These are phyloP conservation scores for Anthopleura xanthogrammica DNA, from an alignment of 92 coral and sea anemone genomes.

Conservation along the genomic window DNA sequence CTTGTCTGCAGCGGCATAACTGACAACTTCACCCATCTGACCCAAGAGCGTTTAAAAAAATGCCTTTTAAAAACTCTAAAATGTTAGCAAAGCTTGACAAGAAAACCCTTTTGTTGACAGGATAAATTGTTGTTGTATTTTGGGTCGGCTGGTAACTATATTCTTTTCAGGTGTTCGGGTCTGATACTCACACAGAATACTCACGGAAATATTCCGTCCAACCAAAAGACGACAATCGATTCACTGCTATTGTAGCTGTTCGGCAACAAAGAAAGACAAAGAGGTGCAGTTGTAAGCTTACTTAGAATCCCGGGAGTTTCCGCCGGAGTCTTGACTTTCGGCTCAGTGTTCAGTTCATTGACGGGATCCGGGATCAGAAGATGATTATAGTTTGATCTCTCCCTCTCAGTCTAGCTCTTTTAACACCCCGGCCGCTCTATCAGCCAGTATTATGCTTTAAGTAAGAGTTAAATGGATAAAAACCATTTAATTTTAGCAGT, in stretches of 20 bases:
- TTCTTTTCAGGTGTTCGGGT: neutral
- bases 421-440: conserved; percentile 21
- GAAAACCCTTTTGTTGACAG: neutral
- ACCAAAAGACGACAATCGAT: conserved; percentile 26
- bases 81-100: too few relatives aligned
- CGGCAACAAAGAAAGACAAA: conserved; percentile 22
- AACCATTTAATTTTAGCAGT: conserved; percentile 7
- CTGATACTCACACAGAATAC: conserved; percentile 35
- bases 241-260: conserved; percentile 7
- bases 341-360: neutral
- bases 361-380: neutral
- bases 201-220: conserved; percentile 38
- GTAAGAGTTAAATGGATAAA: conserved; percentile 14
- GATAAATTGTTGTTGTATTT: neutral
- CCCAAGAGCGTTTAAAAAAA: neutral
- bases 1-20: neutral
- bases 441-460: conserved; percentile 16
- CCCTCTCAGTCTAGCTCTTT: neutral
- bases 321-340: neutral
- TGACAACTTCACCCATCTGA: neutral
- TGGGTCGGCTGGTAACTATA: neutral
- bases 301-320: neutral
- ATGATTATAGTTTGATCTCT: neutral
- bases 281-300: neutral
- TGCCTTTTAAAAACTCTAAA: neutral